Base-by-base conservation (phyloP, 1,140 invertebrate genomes). In the Solen grandis region DNA sequence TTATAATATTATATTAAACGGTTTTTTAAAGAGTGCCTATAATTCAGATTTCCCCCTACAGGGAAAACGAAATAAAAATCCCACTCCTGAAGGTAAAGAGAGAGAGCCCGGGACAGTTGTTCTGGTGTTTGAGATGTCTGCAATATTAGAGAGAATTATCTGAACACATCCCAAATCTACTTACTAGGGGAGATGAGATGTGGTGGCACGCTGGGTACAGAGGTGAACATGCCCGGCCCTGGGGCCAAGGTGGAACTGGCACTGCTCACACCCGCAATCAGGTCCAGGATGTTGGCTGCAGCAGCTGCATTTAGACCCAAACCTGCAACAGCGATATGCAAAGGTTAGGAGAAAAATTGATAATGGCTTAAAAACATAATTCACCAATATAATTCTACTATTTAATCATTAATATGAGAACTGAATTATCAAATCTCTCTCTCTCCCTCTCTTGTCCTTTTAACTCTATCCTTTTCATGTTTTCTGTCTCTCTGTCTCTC, bases 151-250 rank as follows among this genome's bases (percentile, higher is more conserved):
- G n/a, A n/a, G n/a, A n/a, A n/a, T n/a, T n/a, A n/a, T n/a, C n/a
- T n/a, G n/a, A n/a, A n/a, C n/a, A n/a, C n/a, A n/a, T n/a, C n/a
- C n/a, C n/a, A n/a, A n/a, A n/a, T 14, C 22, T 29, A 8, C 31
- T 55, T 76, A 76, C 74, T 59, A 3, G 41, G 60, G 19, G 74
- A 76, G 16, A 76, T 65, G 10, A 76, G 31, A 41, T 76, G 74
- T 0, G 60, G 33, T 25, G 74, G 60, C 36, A 75, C 52, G 2
- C 57, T 33, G 13, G 55, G 41, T 10, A 33, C 46, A 27, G 62
- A 55, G 14, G 60, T n/a, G 29, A 65, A 63, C 14, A 76, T 22
- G 2, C 38, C 59, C 50, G 46, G 73, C 25, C 10, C 55, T n/a
- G 73, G 35, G 1, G 65, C 59, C 25, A 76, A 19, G 13, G 59